These are phyloP conservation scores for Macrotrachela quadricornifera DNA, from an alignment of 1,140 invertebrate genomes.

Conservation along the genomic window DNA sequence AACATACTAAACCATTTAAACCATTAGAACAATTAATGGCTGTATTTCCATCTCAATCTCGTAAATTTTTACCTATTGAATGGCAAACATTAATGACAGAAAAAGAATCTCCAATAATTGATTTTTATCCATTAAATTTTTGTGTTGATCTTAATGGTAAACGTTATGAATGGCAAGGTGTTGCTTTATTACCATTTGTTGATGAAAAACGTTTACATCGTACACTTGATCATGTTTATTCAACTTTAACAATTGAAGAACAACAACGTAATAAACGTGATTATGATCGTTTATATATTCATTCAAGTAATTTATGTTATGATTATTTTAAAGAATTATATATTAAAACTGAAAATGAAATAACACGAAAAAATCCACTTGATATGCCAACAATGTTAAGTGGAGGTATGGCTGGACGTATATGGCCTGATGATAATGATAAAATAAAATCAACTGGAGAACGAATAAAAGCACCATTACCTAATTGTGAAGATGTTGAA, in stretches of 20 bases:
- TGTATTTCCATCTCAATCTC: conserved; percentile 90
- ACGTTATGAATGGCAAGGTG: conserved; percentile 97
- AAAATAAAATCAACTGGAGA: not conserved
- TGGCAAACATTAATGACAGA: conserved; percentile 86
- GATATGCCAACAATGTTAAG: not conserved
- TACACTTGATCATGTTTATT: conserved; percentile 57
- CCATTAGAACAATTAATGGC: conserved; percentile 96
- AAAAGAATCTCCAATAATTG: conserved; percentile 77
- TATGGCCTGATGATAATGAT: conserved; percentile 3
- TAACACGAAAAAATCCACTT: not conserved
- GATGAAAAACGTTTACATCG: conserved; percentile 73
- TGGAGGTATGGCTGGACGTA: conserved; percentile 2
- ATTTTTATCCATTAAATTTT: conserved; percentile 95
- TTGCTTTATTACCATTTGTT: conserved; percentile 88
- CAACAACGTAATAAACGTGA: conserved; percentile 42
- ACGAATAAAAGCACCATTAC: not conserved
- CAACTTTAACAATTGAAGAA: conserved; percentile 55
- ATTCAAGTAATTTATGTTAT: not conserved
- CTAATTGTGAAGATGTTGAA: not conserved
- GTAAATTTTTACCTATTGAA: conserved; percentile 66
- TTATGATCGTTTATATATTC: conserved; percentile 55
- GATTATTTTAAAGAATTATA: no score
- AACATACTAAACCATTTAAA: conserved; percentile 66
- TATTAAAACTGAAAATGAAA: no score
- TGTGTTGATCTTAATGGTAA: conserved; percentile 84